Base-by-base conservation (phyloP, 1,140 invertebrate species). In the Atta texana region DNA sequence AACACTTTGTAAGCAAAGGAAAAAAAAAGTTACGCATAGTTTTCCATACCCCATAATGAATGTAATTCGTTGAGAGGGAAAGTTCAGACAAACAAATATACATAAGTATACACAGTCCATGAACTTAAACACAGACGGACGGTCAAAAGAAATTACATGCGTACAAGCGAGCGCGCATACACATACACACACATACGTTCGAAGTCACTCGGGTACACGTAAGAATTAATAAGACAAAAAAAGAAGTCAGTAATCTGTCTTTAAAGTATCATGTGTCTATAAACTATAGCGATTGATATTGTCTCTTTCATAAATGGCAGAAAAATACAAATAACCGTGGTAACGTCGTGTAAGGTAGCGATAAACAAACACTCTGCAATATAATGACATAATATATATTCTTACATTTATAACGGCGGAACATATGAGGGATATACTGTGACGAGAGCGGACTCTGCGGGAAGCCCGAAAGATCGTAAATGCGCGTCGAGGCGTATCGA, bases 261-360 rank as follows among this genome's bases (percentile, higher is more conserved):
- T 90, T 87, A 87, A 94, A 94, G 92, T 95, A 93, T 95, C 93
- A 94, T 94, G 93, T 94, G 94, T 95, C 92, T 94, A 94, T 94
- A 94, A 91, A 86, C 76, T 88, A 94, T 94, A 94, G 93, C 91
- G 89, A 94, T 94, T 92, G 91, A 93, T 94, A 94, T 94, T 94
- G 93, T 94, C 93, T 91, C 63, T 87, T 94, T 93, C 89, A 88
- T 93, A 93, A 93, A 93, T 92, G 90, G 93, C 89, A 93, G 86
- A 80, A 92, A 93, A 92, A 74, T 74, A 94, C 86, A 94, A 92
- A 78, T 91, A 91, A 92, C 72, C 89, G 91, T 94, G 93, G 91
- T 94, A 93, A 93, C 86, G 89, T 93, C 92, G 91, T 93, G 88
- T 92, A 93, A 93, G 92, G 93, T 94, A 94, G 92, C 90, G 89